Conservation (phyloP, 2,797 vertebrate genomes). For the Lemur catta region DNA sequence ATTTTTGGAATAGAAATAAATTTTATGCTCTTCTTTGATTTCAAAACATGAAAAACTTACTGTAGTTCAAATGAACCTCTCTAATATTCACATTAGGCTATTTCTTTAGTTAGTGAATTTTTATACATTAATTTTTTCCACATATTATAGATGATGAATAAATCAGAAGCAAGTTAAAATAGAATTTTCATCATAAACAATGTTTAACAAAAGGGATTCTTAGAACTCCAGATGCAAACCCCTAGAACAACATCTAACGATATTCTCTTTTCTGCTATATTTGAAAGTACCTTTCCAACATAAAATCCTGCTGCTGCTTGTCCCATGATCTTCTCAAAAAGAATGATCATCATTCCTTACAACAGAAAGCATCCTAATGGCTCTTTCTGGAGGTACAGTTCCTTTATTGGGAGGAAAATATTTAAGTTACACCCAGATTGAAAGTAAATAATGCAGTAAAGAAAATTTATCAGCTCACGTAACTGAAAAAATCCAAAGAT, state of each 20-base stretch:
- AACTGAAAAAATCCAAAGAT: constrained; percentile 8
- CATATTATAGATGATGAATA: neutral
- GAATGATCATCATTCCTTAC: neutral
- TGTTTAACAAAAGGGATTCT: neutral
- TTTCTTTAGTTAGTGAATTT: constrained; percentile 5
- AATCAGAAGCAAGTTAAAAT: constrained; percentile 25
- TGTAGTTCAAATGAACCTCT: neutral
- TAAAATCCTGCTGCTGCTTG: neutral
- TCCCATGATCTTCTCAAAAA: neutral
- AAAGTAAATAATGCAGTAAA: constrained; percentile 9
- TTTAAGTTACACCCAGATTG: neutral
- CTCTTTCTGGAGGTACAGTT: neutral
- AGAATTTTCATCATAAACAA: constrained; percentile 20
- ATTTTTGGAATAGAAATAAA: neutral
- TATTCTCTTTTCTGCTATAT: neutral
- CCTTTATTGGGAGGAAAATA: neutral
- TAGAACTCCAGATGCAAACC: neutral
- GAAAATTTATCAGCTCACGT: neutral
- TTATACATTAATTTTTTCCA: neutral
- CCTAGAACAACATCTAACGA: neutral
- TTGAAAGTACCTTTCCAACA: neutral
- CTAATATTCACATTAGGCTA: neutral
- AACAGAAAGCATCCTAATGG: neutral
- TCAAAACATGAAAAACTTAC: neutral
- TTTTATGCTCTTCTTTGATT: neutral